These are phyloP conservation scores for Falco novaeseelandiae DNA, from an alignment of 2,797 vertebrate species.

Conservation along the genomic window DNA sequence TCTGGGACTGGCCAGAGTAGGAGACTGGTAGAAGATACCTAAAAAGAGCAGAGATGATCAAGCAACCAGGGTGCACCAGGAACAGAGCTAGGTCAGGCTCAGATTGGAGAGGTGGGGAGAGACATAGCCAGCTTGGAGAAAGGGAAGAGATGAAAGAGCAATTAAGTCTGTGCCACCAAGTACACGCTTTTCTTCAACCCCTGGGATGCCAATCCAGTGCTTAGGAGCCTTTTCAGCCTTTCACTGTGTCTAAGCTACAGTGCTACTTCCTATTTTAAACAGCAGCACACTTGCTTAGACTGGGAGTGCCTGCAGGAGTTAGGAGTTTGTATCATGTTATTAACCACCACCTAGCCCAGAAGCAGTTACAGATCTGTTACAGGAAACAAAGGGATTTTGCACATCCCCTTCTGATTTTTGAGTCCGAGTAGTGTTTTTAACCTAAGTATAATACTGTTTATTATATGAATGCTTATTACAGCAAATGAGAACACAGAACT, in stretches of 20 bases:
- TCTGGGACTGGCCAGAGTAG: background rate
- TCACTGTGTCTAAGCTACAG: background rate
- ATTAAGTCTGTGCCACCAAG: background rate
- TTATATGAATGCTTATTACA: background rate
- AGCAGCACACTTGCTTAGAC: background rate
- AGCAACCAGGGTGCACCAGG: background rate
- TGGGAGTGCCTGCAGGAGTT: background rate
- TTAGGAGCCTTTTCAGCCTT: background rate
- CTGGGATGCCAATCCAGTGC: background rate
- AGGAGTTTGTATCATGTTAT: background rate
- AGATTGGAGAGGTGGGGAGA: background rate
- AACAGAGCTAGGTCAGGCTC: background rate
- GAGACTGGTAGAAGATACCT: background rate
- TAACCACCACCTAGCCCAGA: background rate
- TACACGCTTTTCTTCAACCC: background rate
- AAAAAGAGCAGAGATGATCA: background rate
- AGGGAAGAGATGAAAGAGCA: background rate
- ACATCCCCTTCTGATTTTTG: background rate
- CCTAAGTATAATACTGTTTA: background rate
- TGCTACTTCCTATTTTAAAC: background rate
- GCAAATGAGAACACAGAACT: background rate
- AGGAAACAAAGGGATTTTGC: background rate
- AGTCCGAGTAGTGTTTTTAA: background rate
- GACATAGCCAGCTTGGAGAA: background rate
- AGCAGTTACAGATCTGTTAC: background rate